Base-by-base conservation (phyloP, 1,140 invertebrate species). In the Pseudoatta argentina region DNA sequence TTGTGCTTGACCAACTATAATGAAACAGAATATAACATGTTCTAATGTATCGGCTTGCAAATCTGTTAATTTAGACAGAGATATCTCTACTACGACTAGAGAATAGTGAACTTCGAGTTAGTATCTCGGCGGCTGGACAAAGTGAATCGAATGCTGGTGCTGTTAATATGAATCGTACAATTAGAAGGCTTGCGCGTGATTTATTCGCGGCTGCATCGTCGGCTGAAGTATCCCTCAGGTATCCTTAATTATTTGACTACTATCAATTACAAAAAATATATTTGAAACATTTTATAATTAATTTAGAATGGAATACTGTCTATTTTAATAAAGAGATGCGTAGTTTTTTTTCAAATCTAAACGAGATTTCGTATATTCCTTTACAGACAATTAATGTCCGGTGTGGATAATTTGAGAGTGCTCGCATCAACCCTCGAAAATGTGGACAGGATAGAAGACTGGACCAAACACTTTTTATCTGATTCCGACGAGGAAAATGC, bases 161-260 rank as follows among this genome's bases (percentile, higher is more conserved):
- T 71, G 71, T 89, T 44, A 94, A 91, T 82, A 86, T 78, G 76
- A 91, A 93, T 75, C 91, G 77, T 78, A 94, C 88, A 85, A 92
- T 93, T 86, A 94, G 92, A 91, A 93, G 94, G 86, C 88, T 96
- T 34, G 96, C 96, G 59, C 92, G 95, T 77, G 96, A 97, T 90
- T 92, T 97, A 64, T 94, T 96, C 81, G 93, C 94, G 61, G 97
- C 97, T 71, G 97, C 97, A 53, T 96, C 96, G 78, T 96, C 96
- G 63, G 97, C 97, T 21, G 97, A 97, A 94, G 94, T 95, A 48
- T 97, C 96, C 27, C 93, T 97, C 7, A 96, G 96, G 97, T 97
- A 39, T 39, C 4, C 10, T 66, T 66, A 51, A 75, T 57, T 67
- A 66, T 66, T 39, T 63, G 30, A 73, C 3, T 63, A 30, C 8